Evolutionary conservation across 2,113 vertebrate species (phyloP).

Genomic region (Alaudala cheleensis): DNA sequence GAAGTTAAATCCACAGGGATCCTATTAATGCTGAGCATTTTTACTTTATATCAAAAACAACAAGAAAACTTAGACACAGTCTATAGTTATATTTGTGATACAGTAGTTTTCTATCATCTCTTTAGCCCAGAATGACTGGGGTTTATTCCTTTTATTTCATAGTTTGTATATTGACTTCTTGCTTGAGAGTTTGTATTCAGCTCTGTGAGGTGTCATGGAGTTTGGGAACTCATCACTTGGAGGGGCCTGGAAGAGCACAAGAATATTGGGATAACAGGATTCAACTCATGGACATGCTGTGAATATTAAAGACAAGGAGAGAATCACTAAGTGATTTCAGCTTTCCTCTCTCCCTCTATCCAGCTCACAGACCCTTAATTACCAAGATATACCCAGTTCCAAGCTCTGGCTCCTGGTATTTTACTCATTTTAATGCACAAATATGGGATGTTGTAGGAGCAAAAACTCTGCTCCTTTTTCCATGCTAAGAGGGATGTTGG

Average conservation of each 20-base stretch:
- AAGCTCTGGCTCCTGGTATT: not conserved
- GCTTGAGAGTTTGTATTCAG: not conserved
- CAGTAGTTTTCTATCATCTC: not conserved
- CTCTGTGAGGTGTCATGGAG: not conserved
- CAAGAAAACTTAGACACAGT: not conserved
- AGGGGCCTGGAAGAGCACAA: not conserved
- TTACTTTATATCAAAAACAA: not conserved
- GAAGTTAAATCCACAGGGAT: not conserved
- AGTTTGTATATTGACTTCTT: not conserved
- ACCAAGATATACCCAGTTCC: not conserved
- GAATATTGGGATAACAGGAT: not conserved
- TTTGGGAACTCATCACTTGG: not conserved
- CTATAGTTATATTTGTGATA: not conserved
- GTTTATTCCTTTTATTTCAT: not conserved
- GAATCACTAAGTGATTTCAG: not conserved
- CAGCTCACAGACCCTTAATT: not conserved
- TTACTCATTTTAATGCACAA: not conserved
- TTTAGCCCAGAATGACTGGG: not conserved
- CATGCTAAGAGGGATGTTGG: not conserved
- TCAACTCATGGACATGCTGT: not conserved
- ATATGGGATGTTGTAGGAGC: not conserved
- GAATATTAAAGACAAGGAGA: not conserved
- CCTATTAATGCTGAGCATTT: not conserved
- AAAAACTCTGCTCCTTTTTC: not conserved
- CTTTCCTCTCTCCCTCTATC: not conserved